Evolutionary conservation across 2,888 invertebrate species (phyloP).

Genomic region (Pantelozetes paolii): DNA sequence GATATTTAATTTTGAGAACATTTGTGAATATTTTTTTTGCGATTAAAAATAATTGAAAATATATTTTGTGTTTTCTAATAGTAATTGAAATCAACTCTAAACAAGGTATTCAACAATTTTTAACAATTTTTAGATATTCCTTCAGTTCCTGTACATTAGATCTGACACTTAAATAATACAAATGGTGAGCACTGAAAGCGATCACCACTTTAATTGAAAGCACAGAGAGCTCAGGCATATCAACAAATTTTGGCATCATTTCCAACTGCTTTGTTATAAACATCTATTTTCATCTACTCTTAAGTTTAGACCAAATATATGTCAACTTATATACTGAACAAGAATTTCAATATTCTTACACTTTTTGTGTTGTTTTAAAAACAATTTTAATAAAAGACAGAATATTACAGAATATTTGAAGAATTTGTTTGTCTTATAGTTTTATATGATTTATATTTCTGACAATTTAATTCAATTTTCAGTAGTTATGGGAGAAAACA

Average conservation of each 20-base stretch:
- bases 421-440: too few species aligned
- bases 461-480: too few species aligned
- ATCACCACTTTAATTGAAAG: too few species aligned
- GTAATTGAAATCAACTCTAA: not conserved
- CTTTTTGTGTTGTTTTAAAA: too few species aligned
- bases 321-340: not conserved
- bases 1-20: too few species aligned
- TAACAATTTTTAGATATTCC: not conserved
- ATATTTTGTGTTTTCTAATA: too few species aligned
- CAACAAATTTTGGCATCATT: not conserved
- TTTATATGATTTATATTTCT: too few species aligned
- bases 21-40: too few species aligned
- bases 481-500: too few species aligned
- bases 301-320: not conserved
- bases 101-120: conserved; percentile 6
- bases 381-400: too few species aligned
- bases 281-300: not conserved
- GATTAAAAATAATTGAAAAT: too few species aligned
- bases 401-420: too few species aligned
- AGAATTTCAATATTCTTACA: conserved; percentile 4
- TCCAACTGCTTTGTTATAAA: conserved; percentile 15
- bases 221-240: not conserved
- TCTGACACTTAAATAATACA: not conserved
- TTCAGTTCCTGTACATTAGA: not conserved
- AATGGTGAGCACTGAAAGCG: not conserved